Base-by-base conservation (phyloP, 2,797 vertebrate genomes). In the Catamblyrhynchus diadema region DNA sequence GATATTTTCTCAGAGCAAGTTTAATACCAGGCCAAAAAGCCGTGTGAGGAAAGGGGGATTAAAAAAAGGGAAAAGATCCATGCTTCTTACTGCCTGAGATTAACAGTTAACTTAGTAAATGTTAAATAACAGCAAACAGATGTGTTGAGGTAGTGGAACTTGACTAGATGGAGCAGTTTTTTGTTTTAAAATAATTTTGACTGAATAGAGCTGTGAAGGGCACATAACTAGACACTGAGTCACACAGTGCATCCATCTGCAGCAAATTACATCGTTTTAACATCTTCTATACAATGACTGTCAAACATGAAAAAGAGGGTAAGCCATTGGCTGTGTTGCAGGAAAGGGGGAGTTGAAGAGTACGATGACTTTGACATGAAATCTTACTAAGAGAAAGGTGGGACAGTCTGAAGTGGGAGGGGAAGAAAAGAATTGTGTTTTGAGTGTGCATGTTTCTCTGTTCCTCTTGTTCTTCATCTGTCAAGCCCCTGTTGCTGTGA, bases 221-320 rank as follows among this genome's bases (percentile, higher is more conserved):
- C 92, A 54, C 96, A 94, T 96, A 96, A 86, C 93, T 95, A 96
- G 95, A 97, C 97, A 92, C 3, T 95, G 95, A 97, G 89, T 97
- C 95, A 96, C 78, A 72, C 70, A 73, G 74, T 79, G 54, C 71
- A 72, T 91, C 88, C 89, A 94, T 94, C 95, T 97, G 93, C 79
- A 91, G 74, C 2, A 1, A 48, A 74, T 97, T 94, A 90, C 83
- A 78, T 86, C 67, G 64, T 93, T 90, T 75, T 64, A 89, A 69
- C 13, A 0, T 92, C 88, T 92, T 78, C 81, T 93, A 21, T 94
- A 61, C 66, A 88, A 28, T 74, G 70, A 33, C 72, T 94, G 80
- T 65, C 5, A 25, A 87, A 59, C 73, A 42, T 39, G 78, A 65
- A 61, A 77, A 72, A 69, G 92, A 80, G 71, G 73, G 42, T 19